Base-by-base conservation (phyloP, 2,113 vertebrate genomes). In the Gallinago media region DNA sequence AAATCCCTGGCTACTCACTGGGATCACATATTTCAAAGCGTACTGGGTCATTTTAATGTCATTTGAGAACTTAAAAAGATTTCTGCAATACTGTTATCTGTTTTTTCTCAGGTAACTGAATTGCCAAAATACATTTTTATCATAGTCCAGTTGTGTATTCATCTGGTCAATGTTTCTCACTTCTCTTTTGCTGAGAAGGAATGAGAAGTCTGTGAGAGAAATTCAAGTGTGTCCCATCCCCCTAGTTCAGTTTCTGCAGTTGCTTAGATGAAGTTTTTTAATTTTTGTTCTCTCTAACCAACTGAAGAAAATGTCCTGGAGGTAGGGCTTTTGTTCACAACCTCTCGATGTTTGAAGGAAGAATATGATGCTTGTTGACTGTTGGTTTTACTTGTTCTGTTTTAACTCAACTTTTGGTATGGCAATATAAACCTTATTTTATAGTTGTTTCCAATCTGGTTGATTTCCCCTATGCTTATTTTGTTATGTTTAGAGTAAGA, bases 51-150 rank as follows among this genome's bases (percentile, higher is more conserved):
- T 77, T 94, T 73, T 76, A 55, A 29, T 83, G 67, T 26, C 4
- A 32, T 62, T 94, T 67, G 22, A 67, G 34, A 95, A 77, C 16
- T 66, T 55, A 1, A 22, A 55, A 80, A 58, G 20, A 31, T 72
- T 77, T 70, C 38, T 93, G 54, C 29, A 73, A 6, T 63, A 59
- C 29, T 15, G 22, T 3, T 82, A 13, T 18, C 22, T 65, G 4
- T 42, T 90, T 93, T 88, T 88, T 55, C 85, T 94, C 72, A 75
- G 75, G 68, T 88, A 92, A 92, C 59, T 80, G 82, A 87, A 84
- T 77, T 93, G 76, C 55, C 67, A 67, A 59, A 22, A 38, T 32
- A 3, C 0, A 0, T 63, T 81, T 66, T 73, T 73, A 52, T 81
- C 47, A 23, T 38, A 55, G 34, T 56, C 18, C 29, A 20, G 18